Evolutionary conservation across 1,140 invertebrate genomes (phyloP), one percentile per base, ranked within the genome.

Genomic region (Papilio polyxenes): DNA sequence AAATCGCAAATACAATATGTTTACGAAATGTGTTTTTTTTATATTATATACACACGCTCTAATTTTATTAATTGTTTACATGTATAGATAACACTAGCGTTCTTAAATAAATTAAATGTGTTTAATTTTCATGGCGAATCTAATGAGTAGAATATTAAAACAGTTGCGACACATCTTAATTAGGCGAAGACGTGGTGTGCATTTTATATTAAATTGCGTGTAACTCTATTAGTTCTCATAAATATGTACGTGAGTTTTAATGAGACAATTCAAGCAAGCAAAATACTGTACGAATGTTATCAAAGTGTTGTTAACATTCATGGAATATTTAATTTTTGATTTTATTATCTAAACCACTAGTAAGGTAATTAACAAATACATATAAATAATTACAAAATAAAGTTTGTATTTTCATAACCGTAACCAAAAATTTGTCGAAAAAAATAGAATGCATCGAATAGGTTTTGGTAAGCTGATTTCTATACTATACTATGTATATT

Each of bases 201-300:
- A 31, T 65, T 65, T 65, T 65, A 31, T 65, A 65, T 65, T 65
- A 31, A 65, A 65, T 65, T 65, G 62, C 62, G 62, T 65, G 62
- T 65, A 31, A 31, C 59, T 62, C 23, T 23, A 65, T 65, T 65
- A 31, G 23, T 65, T 31, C 62, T 31, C 62, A 65, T 65, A 65
- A 65, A 65, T 65, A 31, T 65, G 20, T 65, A 65, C 62, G 62
- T 31, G 62, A 31, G 62, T 23, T 65, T 23, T 15, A 31, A 31
- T 65, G 62, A 65, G 62, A 15, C 9, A 65, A 65, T 65, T 65
- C 20, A 65, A 6, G 23, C 10, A 53, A 53, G 10, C 7, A 65
- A 62, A 31, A 65, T 31, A 31, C 62, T 65, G 20, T 20, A 23
- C 23, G 11, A 31, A 31, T 65, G 20, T 62, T 62, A 23, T 62